phyloP scores from a whole-genome alignment of 2,888 invertebrate species.

The Xanthorhoe designata region DNA sequence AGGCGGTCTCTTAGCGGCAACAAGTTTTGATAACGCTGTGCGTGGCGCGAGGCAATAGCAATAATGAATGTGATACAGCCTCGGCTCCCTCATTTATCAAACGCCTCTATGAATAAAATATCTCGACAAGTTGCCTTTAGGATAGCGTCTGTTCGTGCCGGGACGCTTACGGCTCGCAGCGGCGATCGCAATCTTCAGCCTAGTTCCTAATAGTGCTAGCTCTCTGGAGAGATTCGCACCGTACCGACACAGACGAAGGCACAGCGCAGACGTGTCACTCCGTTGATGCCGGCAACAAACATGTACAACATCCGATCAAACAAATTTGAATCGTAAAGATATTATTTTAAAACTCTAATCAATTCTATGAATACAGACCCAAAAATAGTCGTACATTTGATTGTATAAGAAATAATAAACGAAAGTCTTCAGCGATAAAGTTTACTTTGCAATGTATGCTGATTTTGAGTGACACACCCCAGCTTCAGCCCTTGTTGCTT shows the following conservation, averaged over 20 bases:
- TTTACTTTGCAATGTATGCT: not conserved
- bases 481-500: slow-evolving; percentile 55
- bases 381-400: not conserved
- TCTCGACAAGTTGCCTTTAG: slow-evolving; percentile 74
- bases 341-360: not conserved
- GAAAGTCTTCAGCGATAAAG: not conserved
- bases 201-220: slow-evolving; percentile 66
- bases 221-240: slow-evolving; percentile 71
- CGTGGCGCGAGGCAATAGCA: slow-evolving; percentile 73
- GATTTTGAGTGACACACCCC: slow-evolving; percentile 2
- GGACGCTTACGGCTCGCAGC: slow-evolving; percentile 70
- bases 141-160: slow-evolving; percentile 74
- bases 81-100: slow-evolving; percentile 80
- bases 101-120: slow-evolving; percentile 81
- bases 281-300: not conserved
- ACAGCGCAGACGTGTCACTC: slow-evolving; percentile 10
- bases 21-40: slow-evolving; percentile 81
- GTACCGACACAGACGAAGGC: slow-evolving; percentile 43
- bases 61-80: slow-evolving; percentile 82
- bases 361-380: not conserved
- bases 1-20: slow-evolving; percentile 71
- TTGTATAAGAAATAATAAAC: not conserved
- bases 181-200: slow-evolving; percentile 71
- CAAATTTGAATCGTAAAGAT: slow-evolving; percentile 5
- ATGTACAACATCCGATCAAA: not conserved